A percentile compares a stretch with the other conserved stretches of the same genome.
Evolutionary conservation across 2,113 vertebrate genomes (phyloP).

Genomic region (Neolamprologus sp.): DNA sequence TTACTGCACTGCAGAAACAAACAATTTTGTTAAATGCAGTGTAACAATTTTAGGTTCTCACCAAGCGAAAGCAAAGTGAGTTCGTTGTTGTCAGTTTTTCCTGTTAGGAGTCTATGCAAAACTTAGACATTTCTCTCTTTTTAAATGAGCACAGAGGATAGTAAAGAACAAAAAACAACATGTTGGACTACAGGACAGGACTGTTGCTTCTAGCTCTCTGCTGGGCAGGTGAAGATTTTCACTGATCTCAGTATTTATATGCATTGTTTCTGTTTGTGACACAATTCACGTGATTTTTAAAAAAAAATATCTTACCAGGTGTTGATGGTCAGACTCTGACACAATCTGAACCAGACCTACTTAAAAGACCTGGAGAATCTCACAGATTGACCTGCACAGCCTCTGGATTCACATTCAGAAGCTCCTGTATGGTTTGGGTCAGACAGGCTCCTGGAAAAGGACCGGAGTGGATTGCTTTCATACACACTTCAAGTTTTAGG

Average conservation of each 20-base stretch:
- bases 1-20: background rate
- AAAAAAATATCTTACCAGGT: background rate
- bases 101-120: background rate
- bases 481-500: accelerated
- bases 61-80: background rate
- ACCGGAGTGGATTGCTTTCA: background rate
- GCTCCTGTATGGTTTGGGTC: background rate
- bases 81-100: background rate
- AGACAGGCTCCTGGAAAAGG: background rate
- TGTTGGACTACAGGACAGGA: background rate
- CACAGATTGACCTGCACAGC: background rate
- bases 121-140: background rate
- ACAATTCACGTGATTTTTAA: accelerated
- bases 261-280: background rate
- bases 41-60: background rate
- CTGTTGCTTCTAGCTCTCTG: background rate
- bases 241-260: accelerated
- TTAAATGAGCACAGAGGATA: background rate
- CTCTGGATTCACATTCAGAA: background rate
- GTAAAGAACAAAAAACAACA: background rate
- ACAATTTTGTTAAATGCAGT: background rate
- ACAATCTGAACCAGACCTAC: background rate
- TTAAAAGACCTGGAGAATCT: background rate
- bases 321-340: accelerated
- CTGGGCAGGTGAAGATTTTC: accelerated